Base-by-base conservation (phyloP, 1,140 invertebrate species). In the Rhynchophorus ferrugineus region DNA sequence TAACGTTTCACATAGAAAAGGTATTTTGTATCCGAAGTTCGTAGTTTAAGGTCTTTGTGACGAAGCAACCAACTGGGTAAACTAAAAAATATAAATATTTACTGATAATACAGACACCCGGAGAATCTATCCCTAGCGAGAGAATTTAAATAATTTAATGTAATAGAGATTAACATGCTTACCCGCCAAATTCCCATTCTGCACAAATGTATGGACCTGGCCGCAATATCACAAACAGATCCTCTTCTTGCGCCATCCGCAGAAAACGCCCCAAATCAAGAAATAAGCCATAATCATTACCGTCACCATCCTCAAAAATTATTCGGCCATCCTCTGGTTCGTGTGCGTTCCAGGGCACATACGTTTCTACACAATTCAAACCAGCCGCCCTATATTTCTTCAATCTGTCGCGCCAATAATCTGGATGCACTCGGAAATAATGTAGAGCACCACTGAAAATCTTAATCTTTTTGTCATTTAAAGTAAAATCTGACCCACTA, bases 141-240 rank as follows among this genome's bases (percentile, higher is more conserved):
- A n/a, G n/a, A n/a, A n/a, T n/a, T n/a, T n/a, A 37, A 37, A n/a
- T 7, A 37, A 16, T n/a, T 13, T 16, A 9, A 37, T n/a, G 14
- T 5, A 37, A 41, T 3, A 17, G 17, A 41, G 9, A 41, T 24
- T 3, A 17, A 20, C 5, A 14, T 6, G 5, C 29, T 46, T 47
- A 58, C 41, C 71, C 69, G 36, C 73, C 71, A 54, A 74, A 75
- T 52, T 87, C 85, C 67, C 83, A 79, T 72, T 89, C 85, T 21
- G 89, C 90, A 73, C 92, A 95, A 54, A 96, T 95, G 59, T 92
- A 98, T 0, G 95, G 95, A 0, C 95, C 95, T 1, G 89, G 83
- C 49, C 94, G 73, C 0, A 98, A 69, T 17, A 98, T 81, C 0
- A 95, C 89, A 14, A 85, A 69, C 20, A 98, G 70, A 56, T 81